A percentile compares a stretch with the other conserved stretches of the same genome.
These are phyloP conservation scores for Eristalinus aeneus DNA, from an alignment of 2,888 invertebrate genomes.

Conservation along the genomic window DNA sequence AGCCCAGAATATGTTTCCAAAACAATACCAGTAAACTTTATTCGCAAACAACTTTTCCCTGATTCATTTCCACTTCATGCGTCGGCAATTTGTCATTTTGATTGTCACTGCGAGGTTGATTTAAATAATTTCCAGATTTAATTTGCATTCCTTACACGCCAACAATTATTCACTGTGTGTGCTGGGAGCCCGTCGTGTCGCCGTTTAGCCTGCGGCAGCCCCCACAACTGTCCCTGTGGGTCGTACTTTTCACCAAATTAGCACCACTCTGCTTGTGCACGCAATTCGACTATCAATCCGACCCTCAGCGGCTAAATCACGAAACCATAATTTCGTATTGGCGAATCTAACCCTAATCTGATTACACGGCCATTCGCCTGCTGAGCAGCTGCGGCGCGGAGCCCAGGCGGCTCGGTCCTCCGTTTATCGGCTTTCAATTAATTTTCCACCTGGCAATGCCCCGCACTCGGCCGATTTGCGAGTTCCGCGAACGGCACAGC, in stretches of 20 bases:
- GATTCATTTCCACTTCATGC: not conserved
- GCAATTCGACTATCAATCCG: slow-evolving; percentile 40
- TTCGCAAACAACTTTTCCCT: not conserved
- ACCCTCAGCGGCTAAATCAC: slow-evolving; percentile 15
- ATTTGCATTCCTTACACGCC: slow-evolving; percentile 21
- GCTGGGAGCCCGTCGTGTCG: not conserved
- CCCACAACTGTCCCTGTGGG: slow-evolving; percentile 5
- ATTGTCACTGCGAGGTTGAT: slow-evolving; percentile 28
- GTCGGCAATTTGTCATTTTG: slow-evolving; percentile 14
- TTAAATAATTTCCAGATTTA: slow-evolving; percentile 32
- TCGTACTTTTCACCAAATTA: slow-evolving; percentile 31
- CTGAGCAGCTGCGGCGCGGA: not conserved
- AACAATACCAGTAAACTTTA: not conserved
- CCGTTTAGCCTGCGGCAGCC: not conserved
- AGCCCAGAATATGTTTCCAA: not conserved
- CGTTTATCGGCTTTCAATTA: slow-evolving; percentile 27
- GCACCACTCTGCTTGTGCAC: slow-evolving; percentile 26
- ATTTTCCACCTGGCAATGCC: slow-evolving; percentile 32
- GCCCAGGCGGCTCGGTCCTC: not conserved
- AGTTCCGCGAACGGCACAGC: not conserved
- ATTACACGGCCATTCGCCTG: not conserved
- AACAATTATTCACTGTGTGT: slow-evolving; percentile 30
- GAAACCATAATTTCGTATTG: slow-evolving; percentile 16
- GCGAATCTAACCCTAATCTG: slow-evolving; percentile 12
- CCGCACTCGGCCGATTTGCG: not conserved